Base-by-base conservation (phyloP, 2,888 invertebrate species). In the Sclerodermus sp. region DNA sequence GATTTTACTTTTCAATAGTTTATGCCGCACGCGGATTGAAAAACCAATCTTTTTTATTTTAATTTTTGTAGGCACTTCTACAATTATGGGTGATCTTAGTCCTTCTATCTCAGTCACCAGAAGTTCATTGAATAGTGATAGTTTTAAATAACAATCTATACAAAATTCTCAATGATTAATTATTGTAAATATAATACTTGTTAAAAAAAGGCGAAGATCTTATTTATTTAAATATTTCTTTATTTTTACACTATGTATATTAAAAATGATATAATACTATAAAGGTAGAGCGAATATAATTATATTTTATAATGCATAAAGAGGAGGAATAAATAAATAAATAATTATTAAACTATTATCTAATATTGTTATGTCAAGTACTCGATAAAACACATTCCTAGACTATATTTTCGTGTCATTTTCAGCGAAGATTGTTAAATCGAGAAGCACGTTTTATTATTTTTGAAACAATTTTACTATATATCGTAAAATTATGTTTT, bases 21-120 rank as follows among this genome's bases (percentile, higher is more conserved):
- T n/a, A n/a, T n/a, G n/a, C n/a, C n/a, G n/a, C n/a, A 40, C 46
- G 30, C n/a, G 10, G 4, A 8, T 34, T 34, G 34, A 34, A 30
- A 16, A 37, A 42, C 30, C 42, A 30, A 34, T 13, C 1, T 17
- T 32, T 32, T 42, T 9, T 14, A 23, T 43, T n/a, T 14, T 40
- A 34, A 44, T 50, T 66, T 67, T 12, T n/a, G n/a, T 58, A 77
- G 77, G 74, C 68, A 44, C 56, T 77, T 43, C 68, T 77, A 29
- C 77, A 77, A 53, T 74, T 77, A 46, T 77, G 77, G 77, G 76
- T 77, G 37, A 51, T 77, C 3, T 54, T 77, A 37, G 75, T 77
- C 1, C 67, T 77, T 2, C 55, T 77, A 15, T 76, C 72, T 3
- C 74, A 77, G 45, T 76, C 77, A 17, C 77, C 77, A 32, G 77